These are phyloP conservation scores for Stenichneumon culpator DNA, from an alignment of 2,888 invertebrate genomes.

Conservation along the genomic window DNA sequence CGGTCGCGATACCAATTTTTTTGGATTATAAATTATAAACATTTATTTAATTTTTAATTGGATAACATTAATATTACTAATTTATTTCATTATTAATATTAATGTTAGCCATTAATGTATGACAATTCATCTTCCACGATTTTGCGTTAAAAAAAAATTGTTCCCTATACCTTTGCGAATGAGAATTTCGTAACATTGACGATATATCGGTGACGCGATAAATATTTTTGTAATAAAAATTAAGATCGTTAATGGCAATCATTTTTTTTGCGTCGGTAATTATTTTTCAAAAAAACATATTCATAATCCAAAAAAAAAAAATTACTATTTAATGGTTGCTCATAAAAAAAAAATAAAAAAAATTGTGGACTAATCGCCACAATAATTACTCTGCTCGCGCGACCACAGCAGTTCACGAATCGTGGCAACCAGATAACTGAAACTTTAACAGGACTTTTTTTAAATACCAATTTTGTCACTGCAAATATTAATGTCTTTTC, in stretches of 20 bases:
- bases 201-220: neutral
- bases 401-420: neutral
- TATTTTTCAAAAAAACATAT: neutral
- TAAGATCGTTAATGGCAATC: neutral
- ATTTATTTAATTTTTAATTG: neutral
- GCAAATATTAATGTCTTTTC: too few relatives aligned
- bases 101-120: too few relatives aligned
- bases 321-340: neutral
- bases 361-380: neutral
- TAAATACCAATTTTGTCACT: neutral
- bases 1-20: neutral
- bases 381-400: neutral
- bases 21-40: neutral
- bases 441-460: conserved; percentile 11
- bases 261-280: neutral
- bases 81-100: too few relatives aligned
- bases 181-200: neutral
- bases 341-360: neutral
- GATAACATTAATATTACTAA: neutral
- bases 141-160: neutral
- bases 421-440: neutral
- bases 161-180: neutral
- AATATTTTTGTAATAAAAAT: neutral
- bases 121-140: neutral
- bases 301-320: neutral